These are phyloP conservation scores for Meriones unguiculatus DNA, from an alignment of 2,113 vertebrate genomes.

Conservation along the genomic window DNA sequence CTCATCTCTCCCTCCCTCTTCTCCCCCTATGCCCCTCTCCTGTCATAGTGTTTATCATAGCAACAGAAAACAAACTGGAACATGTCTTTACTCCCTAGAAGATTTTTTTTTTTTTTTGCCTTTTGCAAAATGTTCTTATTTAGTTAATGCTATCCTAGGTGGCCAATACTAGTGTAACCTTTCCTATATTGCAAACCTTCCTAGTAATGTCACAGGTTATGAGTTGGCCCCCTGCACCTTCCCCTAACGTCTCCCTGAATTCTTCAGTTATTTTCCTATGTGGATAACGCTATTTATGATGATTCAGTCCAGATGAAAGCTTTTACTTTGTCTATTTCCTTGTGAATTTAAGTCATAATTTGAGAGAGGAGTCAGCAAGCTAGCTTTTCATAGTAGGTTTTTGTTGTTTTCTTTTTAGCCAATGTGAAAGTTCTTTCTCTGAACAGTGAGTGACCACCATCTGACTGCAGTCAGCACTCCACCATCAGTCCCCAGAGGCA, in stretches of 20 bases:
- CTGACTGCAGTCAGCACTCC: too few relatives aligned
- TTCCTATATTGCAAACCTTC: neutral
- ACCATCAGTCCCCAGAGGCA: too few relatives aligned
- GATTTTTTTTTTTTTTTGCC: neutral
- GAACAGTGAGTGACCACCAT: neutral
- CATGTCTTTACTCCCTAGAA: neutral
- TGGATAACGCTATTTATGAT: neutral
- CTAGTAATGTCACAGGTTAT: neutral
- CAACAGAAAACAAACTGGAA: neutral
- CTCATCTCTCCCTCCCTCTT: too few relatives aligned
- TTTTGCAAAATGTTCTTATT: neutral
- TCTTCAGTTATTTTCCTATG: neutral
- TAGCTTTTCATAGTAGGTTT: neutral
- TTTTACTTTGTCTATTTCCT: neutral
- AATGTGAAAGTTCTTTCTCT: neutral
- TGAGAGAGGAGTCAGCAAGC: neutral
- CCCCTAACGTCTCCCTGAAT: neutral
- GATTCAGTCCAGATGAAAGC: neutral
- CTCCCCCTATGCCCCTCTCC: too few relatives aligned
- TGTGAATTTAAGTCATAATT: neutral
- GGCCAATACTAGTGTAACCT: neutral
- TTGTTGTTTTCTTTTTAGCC: neutral
- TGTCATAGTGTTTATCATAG: neutral
- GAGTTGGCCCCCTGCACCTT: neutral
- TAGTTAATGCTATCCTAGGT: neutral